A percentile compares a stretch with the other conserved stretches of the same genome.
These are phyloP conservation scores for Hyppa rectilinea DNA, from an alignment of 2,888 invertebrate species.

Conservation along the genomic window DNA sequence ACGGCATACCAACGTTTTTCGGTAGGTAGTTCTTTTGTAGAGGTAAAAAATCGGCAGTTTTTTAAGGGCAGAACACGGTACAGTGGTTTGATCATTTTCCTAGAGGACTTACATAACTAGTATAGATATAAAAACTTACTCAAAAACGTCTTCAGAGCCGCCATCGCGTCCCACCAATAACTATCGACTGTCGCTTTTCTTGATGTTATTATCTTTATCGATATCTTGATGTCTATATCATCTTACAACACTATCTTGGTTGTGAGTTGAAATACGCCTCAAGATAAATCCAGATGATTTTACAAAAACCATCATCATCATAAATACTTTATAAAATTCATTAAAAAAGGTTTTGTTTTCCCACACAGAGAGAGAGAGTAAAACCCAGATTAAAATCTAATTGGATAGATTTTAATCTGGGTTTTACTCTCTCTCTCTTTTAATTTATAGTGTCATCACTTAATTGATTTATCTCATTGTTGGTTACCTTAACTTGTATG, in stretches of 20 bases:
- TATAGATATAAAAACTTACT: constrained; percentile 69
- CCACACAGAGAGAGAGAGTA: no score
- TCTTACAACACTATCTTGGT: constrained; percentile 57
- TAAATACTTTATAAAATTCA: not conserved
- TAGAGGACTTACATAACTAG: constrained; percentile 6
- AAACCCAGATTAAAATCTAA: no score
- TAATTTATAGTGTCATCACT: no score
- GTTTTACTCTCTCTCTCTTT: no score
- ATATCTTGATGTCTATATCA: constrained; percentile 52
- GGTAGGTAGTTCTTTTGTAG: not conserved
- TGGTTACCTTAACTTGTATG: no score
- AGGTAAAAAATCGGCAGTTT: not conserved
- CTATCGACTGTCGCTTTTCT: constrained; percentile 63
- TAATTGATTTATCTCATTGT: no score
- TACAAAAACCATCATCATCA: not conserved
- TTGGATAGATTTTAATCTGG: no score
- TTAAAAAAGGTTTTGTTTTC: not conserved
- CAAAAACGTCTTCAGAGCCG: constrained; percentile 73
- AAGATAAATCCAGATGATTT: constrained; percentile 45
- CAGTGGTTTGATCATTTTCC: not conserved
- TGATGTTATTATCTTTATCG: constrained; percentile 49
- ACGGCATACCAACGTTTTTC: not conserved
- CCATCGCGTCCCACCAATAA: constrained; percentile 71
- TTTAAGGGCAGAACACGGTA: not conserved
- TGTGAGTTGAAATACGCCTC: constrained; percentile 26